Evolutionary conservation across 2,113 vertebrate genomes (phyloP).

Genomic region (Ciconia stormi): DNA sequence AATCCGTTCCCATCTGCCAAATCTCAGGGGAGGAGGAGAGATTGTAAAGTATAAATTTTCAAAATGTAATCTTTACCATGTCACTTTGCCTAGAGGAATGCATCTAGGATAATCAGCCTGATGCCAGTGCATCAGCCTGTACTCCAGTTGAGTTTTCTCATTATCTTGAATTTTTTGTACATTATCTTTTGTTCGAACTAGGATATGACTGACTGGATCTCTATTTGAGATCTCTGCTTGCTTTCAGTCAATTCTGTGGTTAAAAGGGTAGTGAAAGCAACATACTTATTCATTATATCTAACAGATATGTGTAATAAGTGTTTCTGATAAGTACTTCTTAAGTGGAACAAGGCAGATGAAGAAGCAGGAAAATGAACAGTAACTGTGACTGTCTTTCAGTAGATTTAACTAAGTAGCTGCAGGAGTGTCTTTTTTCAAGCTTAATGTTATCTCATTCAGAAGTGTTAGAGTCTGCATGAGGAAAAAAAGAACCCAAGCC

Average conservation of each 20-base stretch:
- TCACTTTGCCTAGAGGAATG: slow-evolving; percentile 28
- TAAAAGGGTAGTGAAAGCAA: slow-evolving; percentile 32
- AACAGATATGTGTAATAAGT: slow-evolving; percentile 7
- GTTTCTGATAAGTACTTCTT: slow-evolving; percentile 1
- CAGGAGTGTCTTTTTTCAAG: not conserved
- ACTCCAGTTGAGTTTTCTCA: not conserved
- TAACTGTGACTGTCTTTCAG: not conserved
- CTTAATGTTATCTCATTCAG: not conserved
- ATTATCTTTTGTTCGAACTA: slow-evolving; percentile 18
- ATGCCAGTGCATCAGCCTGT: not conserved
- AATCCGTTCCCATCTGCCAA: not conserved
- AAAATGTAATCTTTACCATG: not conserved
- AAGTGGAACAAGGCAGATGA: not conserved
- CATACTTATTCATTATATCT: slow-evolving; percentile 4
- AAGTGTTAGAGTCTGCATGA: not conserved
- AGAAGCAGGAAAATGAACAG: not conserved
- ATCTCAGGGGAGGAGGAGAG: not conserved
- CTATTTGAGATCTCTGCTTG: not conserved
- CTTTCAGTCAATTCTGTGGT: slow-evolving; percentile 9
- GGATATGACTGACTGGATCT: slow-evolving; percentile 17
- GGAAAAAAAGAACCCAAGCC: not conserved
- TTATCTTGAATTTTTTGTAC: slow-evolving; percentile 14
- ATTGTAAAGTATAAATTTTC: not conserved
- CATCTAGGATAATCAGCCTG: not conserved
- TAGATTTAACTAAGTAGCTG: not conserved